A percentile compares a stretch with the other conserved stretches of the same genome.
Evolutionary conservation across 2,113 vertebrate species (phyloP).

Genomic region (Leptobrachium leishanense): DNA sequence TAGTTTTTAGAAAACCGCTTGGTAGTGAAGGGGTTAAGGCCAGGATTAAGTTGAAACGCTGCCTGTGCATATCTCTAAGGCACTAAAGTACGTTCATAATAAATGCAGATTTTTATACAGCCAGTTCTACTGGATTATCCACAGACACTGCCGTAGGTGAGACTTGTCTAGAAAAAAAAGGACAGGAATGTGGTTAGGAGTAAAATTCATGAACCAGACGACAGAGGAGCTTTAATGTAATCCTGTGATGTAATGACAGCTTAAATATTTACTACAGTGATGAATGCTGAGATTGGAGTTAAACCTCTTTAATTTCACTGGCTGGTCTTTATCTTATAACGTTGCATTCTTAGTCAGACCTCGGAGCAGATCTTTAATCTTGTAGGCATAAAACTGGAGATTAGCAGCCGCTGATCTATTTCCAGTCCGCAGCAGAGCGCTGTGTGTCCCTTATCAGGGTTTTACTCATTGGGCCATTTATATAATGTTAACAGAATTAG

Average conservation of each 20-base stretch:
- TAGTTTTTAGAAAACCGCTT: not conserved
- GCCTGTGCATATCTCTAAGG: too few relatives aligned
- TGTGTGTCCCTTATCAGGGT: conserved; percentile 48
- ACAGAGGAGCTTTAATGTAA: conserved; percentile 70
- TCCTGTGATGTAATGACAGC: conserved; percentile 78
- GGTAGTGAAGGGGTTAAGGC: too few relatives aligned
- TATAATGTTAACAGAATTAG: not conserved
- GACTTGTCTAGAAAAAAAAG: too few relatives aligned
- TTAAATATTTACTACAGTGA: conserved; percentile 79
- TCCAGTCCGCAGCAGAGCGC: conserved; percentile 65
- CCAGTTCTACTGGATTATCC: too few relatives aligned
- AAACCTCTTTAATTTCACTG: conserved; percentile 91
- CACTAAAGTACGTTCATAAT: too few relatives aligned
- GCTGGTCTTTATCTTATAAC: conserved; percentile 83
- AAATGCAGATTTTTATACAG: too few relatives aligned
- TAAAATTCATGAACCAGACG: not conserved
- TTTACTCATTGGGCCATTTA: conserved; percentile 18
- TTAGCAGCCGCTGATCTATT: conserved; percentile 71
- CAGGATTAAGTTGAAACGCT: too few relatives aligned
- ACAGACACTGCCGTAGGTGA: too few relatives aligned
- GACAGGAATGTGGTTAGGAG: too few relatives aligned
- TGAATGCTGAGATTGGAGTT: conserved; percentile 85
- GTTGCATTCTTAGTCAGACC: conserved; percentile 88
- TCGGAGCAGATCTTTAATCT: conserved; percentile 85
- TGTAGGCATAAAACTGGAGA: conserved; percentile 71